Percentiles rank a stretch among this genome's conserved stretches.
These are phyloP conservation scores for Eulemur rubriventer DNA, from an alignment of 2,797 vertebrate species.

Conservation along the genomic window DNA sequence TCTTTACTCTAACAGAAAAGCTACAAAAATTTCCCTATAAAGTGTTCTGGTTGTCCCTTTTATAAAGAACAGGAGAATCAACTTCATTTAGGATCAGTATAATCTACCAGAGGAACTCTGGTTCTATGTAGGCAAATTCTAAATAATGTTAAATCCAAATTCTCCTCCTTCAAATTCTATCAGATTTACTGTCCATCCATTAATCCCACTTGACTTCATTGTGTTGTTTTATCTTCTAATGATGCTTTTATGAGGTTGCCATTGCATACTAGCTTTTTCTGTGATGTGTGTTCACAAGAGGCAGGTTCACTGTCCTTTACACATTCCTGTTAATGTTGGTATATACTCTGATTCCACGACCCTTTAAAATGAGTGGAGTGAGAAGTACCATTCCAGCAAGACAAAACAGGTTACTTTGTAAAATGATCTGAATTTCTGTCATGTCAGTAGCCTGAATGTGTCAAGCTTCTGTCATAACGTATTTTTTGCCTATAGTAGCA, in stretches of 20 bases:
- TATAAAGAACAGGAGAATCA: neutral
- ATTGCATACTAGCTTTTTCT: neutral
- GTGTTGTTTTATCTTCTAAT: constrained; percentile 25
- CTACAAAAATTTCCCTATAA: neutral
- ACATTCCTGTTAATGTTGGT: neutral
- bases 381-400: neutral
- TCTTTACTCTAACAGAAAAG: neutral
- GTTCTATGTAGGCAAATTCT: neutral
- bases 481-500: neutral
- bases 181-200: constrained; percentile 32
- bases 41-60: neutral
- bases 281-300: neutral
- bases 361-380: neutral
- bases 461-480: neutral
- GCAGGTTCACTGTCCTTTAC: constrained; percentile 31
- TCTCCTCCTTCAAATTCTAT: neutral
- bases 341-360: neutral
- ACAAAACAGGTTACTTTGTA: neutral
- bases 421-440: neutral
- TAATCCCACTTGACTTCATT: constrained; percentile 21
- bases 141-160: constrained; percentile 1
- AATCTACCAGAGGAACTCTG: neutral
- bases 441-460: neutral
- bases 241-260: constrained; percentile 30
- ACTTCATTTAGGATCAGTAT: neutral